These are phyloP conservation scores for Sphenopsis melanotis DNA, from an alignment of 2,797 vertebrate genomes.

Conservation along the genomic window DNA sequence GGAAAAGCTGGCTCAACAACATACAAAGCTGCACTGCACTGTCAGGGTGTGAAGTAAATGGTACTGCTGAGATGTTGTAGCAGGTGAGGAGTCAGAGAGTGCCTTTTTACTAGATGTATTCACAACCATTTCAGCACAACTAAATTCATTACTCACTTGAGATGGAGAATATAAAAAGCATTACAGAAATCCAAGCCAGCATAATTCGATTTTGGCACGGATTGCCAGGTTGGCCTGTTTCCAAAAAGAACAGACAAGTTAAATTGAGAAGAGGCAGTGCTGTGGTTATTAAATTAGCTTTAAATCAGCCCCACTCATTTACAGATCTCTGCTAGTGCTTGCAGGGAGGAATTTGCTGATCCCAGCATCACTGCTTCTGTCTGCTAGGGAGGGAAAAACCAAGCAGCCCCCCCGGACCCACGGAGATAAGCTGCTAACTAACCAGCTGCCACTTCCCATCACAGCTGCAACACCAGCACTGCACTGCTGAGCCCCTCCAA, in stretches of 20 bases:
- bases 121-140: conserved; percentile 36
- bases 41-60: background rate
- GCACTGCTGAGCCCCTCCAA: background rate
- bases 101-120: conserved; percentile 46
- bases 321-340: background rate
- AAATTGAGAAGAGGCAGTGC: conserved; percentile 65
- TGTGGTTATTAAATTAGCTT: conserved; percentile 61
- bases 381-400: background rate
- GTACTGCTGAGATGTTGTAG: background rate
- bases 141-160: conserved; percentile 67
- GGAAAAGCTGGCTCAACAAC: background rate
- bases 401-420: background rate
- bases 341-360: background rate
- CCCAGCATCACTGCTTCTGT: background rate
- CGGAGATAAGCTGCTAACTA: background rate
- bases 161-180: conserved; percentile 65
- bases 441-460: background rate
- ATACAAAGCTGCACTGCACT: background rate
- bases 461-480: background rate
- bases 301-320: conserved; percentile 58
- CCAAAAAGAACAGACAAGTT: conserved; percentile 68
- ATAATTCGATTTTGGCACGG: conserved; percentile 60
- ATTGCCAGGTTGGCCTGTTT: conserved; percentile 52
- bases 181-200: conserved; percentile 60
- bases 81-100: background rate